phyloP scores from a whole-genome alignment of 2,888 invertebrate genomes.

The Blera fallax region DNA sequence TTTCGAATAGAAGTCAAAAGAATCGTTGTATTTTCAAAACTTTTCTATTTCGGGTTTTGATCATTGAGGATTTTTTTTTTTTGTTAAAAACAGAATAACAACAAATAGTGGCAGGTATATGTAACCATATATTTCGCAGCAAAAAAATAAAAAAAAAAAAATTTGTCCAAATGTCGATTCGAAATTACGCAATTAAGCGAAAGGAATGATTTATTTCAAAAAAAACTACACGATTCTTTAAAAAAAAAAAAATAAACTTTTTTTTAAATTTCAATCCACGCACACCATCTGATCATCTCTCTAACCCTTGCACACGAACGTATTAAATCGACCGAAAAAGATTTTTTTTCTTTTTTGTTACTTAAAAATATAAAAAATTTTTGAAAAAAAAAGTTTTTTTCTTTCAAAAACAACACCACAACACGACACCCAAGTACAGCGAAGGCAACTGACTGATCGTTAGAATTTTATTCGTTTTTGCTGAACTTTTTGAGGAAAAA shows the following conservation, averaged over 20 bases:
- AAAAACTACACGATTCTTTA: constrained; percentile 14
- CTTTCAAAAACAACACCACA: constrained; percentile 48
- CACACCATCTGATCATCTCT: constrained; percentile 10
- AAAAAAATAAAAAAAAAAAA: background rate
- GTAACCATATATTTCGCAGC: background rate
- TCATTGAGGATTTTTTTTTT: constrained; percentile 19
- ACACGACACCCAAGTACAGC: constrained; percentile 67
- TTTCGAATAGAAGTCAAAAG: constrained; percentile 66
- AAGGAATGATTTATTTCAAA: constrained; percentile 54
- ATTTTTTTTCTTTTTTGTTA: background rate
- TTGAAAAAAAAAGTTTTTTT: background rate
- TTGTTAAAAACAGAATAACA: constrained; percentile 13
- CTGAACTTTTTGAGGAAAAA: constrained; percentile 5
- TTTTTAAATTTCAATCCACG: constrained; percentile 10
- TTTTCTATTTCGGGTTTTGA: constrained; percentile 45
- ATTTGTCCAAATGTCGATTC: constrained; percentile 32
- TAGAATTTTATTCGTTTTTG: constrained; percentile 46
- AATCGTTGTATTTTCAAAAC: constrained; percentile 42
- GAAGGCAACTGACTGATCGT: constrained; percentile 66
- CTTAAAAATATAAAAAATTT: background rate
- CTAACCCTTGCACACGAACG: background rate
- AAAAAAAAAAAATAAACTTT: background rate
- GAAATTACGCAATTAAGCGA: constrained; percentile 61
- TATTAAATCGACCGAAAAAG: background rate
- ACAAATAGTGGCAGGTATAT: constrained; percentile 5